Evolutionary conservation across 2,888 invertebrate genomes (phyloP).

Genomic region (Selenia dentaria): DNA sequence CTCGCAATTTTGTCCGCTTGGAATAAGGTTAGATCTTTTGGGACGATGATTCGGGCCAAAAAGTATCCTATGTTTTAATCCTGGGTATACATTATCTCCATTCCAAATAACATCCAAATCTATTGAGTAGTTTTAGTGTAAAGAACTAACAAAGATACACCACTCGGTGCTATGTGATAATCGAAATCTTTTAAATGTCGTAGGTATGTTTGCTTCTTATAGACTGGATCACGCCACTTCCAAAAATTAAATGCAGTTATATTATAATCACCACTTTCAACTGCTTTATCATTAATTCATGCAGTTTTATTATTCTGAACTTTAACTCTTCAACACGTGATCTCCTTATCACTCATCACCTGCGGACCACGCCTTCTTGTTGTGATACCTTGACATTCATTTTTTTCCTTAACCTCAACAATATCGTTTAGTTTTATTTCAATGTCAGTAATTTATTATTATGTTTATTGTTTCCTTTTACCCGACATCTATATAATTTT

Average conservation of each 20-base stretch:
- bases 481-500: too few relatives aligned
- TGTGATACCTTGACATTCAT: slow-evolving; percentile 27
- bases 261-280: slow-evolving; percentile 3
- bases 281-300: slow-evolving; percentile 7
- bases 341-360: slow-evolving; percentile 10
- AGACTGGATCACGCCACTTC: slow-evolving; percentile 12
- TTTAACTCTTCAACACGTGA: slow-evolving; percentile 6
- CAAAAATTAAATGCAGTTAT: background rate
- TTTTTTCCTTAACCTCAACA: slow-evolving; percentile 9
- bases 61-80: too few relatives aligned
- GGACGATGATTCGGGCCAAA: too few relatives aligned
- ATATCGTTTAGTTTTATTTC: background rate
- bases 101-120: too few relatives aligned
- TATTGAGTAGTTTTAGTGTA: too few relatives aligned
- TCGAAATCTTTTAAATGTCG: too few relatives aligned
- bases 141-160: too few relatives aligned
- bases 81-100: too few relatives aligned
- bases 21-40: too few relatives aligned
- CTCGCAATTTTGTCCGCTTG: too few relatives aligned
- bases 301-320: slow-evolving; percentile 13
- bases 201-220: background rate
- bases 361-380: slow-evolving; percentile 23
- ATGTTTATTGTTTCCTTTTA: slow-evolving; percentile 1
- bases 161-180: too few relatives aligned
- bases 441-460: background rate